phyloP scores from a whole-genome alignment of 2,888 invertebrate genomes.

The Criorhina ranunculi region DNA sequence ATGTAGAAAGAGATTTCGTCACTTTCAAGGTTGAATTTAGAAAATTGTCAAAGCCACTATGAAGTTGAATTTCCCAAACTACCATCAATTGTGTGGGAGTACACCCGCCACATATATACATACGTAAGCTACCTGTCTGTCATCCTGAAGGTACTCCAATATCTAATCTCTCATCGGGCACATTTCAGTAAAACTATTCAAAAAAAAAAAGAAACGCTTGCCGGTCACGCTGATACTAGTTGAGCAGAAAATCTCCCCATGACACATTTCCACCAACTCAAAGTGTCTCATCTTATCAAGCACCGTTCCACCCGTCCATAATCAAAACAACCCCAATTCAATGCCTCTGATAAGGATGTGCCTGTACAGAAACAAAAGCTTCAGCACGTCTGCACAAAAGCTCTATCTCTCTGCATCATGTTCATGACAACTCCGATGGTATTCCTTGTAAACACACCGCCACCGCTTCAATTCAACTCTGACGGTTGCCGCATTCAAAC shows the following conservation, averaged over 20 bases:
- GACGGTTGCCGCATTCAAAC: slow-evolving; percentile 45
- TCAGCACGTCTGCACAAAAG: slow-evolving; percentile 46
- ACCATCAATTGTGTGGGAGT: too few relatives aligned
- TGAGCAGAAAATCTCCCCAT: slow-evolving; percentile 65
- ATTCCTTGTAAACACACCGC: slow-evolving; percentile 28
- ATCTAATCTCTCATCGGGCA: background rate
- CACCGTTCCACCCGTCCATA: slow-evolving; percentile 34
- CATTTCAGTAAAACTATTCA: slow-evolving; percentile 7
- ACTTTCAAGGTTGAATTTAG: too few relatives aligned
- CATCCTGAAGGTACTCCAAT: background rate
- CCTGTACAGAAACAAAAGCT: slow-evolving; percentile 42
- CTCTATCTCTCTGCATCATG: slow-evolving; percentile 16
- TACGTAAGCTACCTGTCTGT: too few relatives aligned
- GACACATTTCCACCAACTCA: slow-evolving; percentile 28
- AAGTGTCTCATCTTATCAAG: slow-evolving; percentile 42
- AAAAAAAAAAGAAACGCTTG: slow-evolving; percentile 15
- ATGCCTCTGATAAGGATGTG: slow-evolving; percentile 55
- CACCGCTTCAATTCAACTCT: slow-evolving; percentile 31
- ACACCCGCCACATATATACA: too few relatives aligned
- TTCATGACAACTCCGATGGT: background rate
- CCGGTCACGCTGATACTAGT: slow-evolving; percentile 44
- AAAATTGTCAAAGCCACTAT: too few relatives aligned
- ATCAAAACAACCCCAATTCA: slow-evolving; percentile 46
- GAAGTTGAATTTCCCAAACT: too few relatives aligned
- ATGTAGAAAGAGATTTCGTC: too few relatives aligned